Evolutionary conservation across 2,888 invertebrate genomes (phyloP), one percentile per base, ranked within the genome.

Genomic region (Brachyopa scutellaris): DNA sequence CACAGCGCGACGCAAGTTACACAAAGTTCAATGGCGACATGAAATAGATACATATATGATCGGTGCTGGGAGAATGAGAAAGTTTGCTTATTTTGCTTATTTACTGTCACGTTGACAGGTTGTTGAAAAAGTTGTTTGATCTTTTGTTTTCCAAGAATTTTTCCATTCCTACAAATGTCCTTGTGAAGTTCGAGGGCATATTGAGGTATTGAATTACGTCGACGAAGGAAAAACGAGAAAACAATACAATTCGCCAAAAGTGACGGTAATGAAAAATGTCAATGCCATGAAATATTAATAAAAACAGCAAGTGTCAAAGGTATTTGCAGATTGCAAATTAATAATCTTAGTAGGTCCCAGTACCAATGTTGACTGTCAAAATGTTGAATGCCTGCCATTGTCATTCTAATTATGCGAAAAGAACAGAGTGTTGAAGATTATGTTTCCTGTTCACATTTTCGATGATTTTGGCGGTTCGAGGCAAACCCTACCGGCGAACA

Each of bases 1-100:
- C 62, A 72, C 42, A 38, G 33, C 9, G 21, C n/a, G n/a, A n/a
- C n/a, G n/a, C n/a, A n/a, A 70, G 77, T 62, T 77, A 29, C 62
- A 15, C 17, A 59, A 66, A 78, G 78, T 78, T 72, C 72, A 78
- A 38, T 59, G 66, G 72, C 61, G 55, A 61, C 47, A 72, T 49
- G 42, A 72, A 57, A 64, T 57, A 15, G 69, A n/a, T n/a, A n/a
- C n/a, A 69, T 70, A 70, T 49, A 31, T 55, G 38, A 55, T 55
- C 55, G 13, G 15, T 38, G 8, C 6, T 26, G n/a, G 33, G 8
- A 17, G 55, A 40, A 33, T 23, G 8, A 2, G n/a, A 26, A 31
- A 31, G 66, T 42, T 42, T 47, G 26, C n/a, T n/a, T n/a, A n/a
- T n/a, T n/a, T n/a, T n/a, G n/a, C 67, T 55, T 67, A 67, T 47